phyloP scores from a whole-genome alignment of 2,113 vertebrate genomes.

The Arothron firmamentum region DNA sequence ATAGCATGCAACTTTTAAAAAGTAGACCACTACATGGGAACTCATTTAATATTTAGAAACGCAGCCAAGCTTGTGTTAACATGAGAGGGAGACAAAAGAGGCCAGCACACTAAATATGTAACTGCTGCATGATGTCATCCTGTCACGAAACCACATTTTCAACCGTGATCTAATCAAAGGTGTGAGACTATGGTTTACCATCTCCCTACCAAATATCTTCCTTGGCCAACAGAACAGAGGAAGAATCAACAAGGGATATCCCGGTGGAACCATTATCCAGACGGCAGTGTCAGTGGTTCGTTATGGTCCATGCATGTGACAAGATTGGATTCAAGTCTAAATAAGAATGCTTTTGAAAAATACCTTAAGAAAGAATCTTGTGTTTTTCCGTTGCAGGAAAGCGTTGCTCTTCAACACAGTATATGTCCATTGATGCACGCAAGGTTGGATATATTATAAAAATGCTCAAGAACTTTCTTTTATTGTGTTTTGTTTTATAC shows the following conservation, averaged over 20 bases:
- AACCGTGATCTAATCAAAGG: too few relatives aligned
- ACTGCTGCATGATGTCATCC: background rate
- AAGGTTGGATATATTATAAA: too few relatives aligned
- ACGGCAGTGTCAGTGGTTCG: constrained; percentile 20
- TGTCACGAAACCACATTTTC: background rate
- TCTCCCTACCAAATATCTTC: constrained; percentile 4
- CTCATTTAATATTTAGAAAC: constrained; percentile 53
- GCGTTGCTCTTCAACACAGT: too few relatives aligned
- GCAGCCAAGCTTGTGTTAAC: constrained; percentile 30
- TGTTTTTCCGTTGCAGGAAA: too few relatives aligned
- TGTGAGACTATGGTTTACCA: too few relatives aligned
- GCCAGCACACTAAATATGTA: background rate
- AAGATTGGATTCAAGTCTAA: too few relatives aligned
- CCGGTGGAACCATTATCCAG: constrained; percentile 31
- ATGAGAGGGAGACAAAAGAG: constrained; percentile 23
- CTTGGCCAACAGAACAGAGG: constrained; percentile 29
- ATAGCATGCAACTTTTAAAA: constrained; percentile 32
- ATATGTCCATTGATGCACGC: too few relatives aligned
- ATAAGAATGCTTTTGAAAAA: too few relatives aligned
- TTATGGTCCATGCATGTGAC: too few relatives aligned
- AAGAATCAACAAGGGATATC: constrained; percentile 33
- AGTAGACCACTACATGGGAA: constrained; percentile 9
- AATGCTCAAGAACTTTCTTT: too few relatives aligned
- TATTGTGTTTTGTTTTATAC: too few relatives aligned
- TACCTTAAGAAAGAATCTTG: too few relatives aligned